Base-by-base conservation (phyloP, 2,113 vertebrate genomes). In the Pseudolaguvia tuberculata region DNA sequence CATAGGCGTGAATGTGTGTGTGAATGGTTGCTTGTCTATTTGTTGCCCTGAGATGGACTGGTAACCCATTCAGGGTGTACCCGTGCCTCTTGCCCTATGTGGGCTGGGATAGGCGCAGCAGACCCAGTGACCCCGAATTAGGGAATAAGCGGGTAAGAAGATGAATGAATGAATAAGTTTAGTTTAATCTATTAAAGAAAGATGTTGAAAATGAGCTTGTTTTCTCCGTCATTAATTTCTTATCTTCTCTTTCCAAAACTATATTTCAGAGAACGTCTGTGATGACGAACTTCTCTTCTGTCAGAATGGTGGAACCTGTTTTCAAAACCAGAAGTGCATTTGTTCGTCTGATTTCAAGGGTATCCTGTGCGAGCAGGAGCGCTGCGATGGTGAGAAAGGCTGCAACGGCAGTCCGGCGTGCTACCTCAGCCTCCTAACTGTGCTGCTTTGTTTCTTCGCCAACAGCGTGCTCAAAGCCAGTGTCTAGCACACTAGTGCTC, bases 261-360 rank as follows among this genome's bases (percentile, higher is more conserved):
- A 20, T 39, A 20, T 39, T 9, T 31, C 71, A 98, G 96, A 83
- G 45, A 96, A 96, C 0, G 75, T 94, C 11, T 98, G 96, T 0
- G 94, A 98, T 0, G 89, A 94, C 0, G 92, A 95, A 63, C 81
- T 89, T 27, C 79, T 92, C 78, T 80, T 92, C 8, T 98, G 96
- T 88, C 92, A 90, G 86, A 96, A 98, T 1, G 96, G 94, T 1
- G 96, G 96, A 79, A 95, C 94, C 6, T 98, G 96, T 76, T 39
- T 91, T 10, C 90, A 94, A 86, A 93, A 93, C 85, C 92, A 92
- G 89, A 88, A 91, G 80, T 98, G 96, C 71, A 1, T 90, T 78
- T 98, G 96, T 84, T 88, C 92, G 1, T 83, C 78, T 15, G 90
- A 89, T 78, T 92, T 86, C 85, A 87, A 88, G 73, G 93, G 93